phyloP scores from a whole-genome alignment of 2,797 vertebrate species.

The Amniataba percoides region DNA sequence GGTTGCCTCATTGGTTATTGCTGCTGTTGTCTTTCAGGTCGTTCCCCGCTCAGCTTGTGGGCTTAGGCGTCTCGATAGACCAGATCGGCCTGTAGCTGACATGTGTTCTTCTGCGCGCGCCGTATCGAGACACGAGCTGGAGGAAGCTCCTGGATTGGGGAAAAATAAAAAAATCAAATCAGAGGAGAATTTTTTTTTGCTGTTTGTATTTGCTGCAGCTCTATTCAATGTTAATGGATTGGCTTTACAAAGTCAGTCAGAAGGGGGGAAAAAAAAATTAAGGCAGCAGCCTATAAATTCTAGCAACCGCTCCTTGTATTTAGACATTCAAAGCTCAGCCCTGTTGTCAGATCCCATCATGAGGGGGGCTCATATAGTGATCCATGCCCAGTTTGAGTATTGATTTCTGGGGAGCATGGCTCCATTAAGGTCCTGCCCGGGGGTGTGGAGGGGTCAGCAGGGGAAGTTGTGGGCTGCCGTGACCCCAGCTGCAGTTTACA shows the following conservation, averaged over 20 bases:
- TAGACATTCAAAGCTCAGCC: slow-evolving; percentile 70
- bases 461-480: slow-evolving; percentile 90
- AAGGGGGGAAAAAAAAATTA: background rate
- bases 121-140: slow-evolving; percentile 45
- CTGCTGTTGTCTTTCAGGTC: slow-evolving; percentile 73
- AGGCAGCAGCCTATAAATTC: slow-evolving; percentile 41
- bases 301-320: slow-evolving; percentile 60
- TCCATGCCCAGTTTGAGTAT: slow-evolving; percentile 96
- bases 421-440: slow-evolving; percentile 95
- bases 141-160: slow-evolving; percentile 33
- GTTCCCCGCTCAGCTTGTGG: slow-evolving; percentile 43
- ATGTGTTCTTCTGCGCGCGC: slow-evolving; percentile 59
- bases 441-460: slow-evolving; percentile 90
- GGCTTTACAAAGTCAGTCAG: slow-evolving; percentile 11
- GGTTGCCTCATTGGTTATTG: slow-evolving; percentile 79
- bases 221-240: slow-evolving; percentile 17
- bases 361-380: slow-evolving; percentile 78
- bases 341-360: slow-evolving; percentile 79
- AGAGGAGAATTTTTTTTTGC: slow-evolving; percentile 34
- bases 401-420: slow-evolving; percentile 94
- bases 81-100: slow-evolving; percentile 67
- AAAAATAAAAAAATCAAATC: slow-evolving; percentile 14
- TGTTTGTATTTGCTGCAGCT: slow-evolving; percentile 32
- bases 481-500: slow-evolving; percentile 94
- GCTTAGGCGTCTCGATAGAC: slow-evolving; percentile 71